These are phyloP conservation scores for Bombus superbus DNA, from an alignment of 1,140 invertebrate species.

Conservation along the genomic window DNA sequence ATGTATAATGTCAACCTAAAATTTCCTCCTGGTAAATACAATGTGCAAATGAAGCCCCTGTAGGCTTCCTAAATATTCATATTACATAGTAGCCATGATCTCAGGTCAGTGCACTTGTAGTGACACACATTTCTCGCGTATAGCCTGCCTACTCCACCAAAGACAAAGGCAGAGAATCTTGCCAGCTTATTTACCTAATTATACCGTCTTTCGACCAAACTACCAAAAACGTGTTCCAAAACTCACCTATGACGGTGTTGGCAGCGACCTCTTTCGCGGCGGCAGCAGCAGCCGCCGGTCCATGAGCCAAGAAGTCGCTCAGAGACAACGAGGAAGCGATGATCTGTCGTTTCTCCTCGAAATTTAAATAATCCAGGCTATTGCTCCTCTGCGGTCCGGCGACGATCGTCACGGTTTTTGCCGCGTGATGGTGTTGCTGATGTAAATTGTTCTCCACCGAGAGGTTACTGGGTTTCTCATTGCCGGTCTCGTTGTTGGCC, in stretches of 20 bases:
- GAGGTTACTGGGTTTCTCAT: conserved; percentile 68
- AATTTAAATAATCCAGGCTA: conserved; percentile 94
- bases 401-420: conserved; percentile 85
- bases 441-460: conserved; percentile 60
- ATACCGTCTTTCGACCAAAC: too few species aligned
- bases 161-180: too few species aligned
- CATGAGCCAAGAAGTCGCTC: conserved; percentile 92
- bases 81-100: too few species aligned
- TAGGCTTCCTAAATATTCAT: too few species aligned
- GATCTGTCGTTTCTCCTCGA: conserved; percentile 94
- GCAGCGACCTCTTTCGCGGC: conserved; percentile 83
- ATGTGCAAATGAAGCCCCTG: too few species aligned
- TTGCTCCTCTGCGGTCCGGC: conserved; percentile 89
- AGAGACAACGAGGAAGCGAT: conserved; percentile 93
- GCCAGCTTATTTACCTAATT: background rate
- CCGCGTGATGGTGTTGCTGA: conserved; percentile 77
- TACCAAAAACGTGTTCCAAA: background rate
- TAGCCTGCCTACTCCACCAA: too few species aligned
- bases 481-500: conserved; percentile 64
- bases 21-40: too few species aligned
- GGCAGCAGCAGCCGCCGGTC: conserved; percentile 84
- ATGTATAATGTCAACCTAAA: too few species aligned
- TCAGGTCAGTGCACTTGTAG: too few species aligned
- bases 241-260: conserved; percentile 83
- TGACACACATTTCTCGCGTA: too few species aligned